These are phyloP conservation scores for Tetragonula clypearis DNA, from an alignment of 1,140 invertebrate species.

Conservation along the genomic window DNA sequence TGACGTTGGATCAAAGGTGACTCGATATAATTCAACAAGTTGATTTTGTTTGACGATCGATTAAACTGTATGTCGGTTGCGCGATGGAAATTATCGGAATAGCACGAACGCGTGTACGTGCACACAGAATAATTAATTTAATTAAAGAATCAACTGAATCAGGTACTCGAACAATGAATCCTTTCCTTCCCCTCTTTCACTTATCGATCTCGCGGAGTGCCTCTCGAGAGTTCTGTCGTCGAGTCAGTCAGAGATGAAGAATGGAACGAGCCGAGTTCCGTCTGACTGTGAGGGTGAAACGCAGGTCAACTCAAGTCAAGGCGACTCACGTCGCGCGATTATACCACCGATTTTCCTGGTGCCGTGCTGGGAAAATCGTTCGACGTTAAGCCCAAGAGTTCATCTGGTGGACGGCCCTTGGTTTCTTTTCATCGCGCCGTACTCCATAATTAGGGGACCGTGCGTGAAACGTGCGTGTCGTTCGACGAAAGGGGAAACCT, in stretches of 20 bases:
- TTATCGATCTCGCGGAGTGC: no score
- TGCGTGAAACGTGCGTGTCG: slow-evolving; percentile 59
- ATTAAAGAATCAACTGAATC: neutral
- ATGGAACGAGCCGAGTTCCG: neutral
- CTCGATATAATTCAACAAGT: neutral
- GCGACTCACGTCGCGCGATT: slow-evolving; percentile 14
- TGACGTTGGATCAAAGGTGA: neutral
- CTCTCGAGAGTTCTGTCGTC: no score
- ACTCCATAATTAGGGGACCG: slow-evolving; percentile 52
- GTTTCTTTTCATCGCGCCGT: slow-evolving; percentile 20
- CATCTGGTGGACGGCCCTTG: neutral
- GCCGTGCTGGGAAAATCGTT: slow-evolving; percentile 8
- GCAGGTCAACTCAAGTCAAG: neutral
- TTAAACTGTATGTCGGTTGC: neutral
- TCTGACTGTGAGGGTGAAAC: no score
- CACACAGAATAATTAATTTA: neutral
- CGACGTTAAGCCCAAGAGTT: neutral
- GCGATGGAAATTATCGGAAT: neutral
- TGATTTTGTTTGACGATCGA: neutral
- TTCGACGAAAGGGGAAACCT: slow-evolving; percentile 55
- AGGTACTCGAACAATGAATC: neutral
- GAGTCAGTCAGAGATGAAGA: neutral
- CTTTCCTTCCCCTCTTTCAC: neutral
- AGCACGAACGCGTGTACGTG: neutral
- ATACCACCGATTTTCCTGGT: slow-evolving; percentile 3